Evolutionary conservation across 2,888 invertebrate species (phyloP).

Genomic region (Plagiodera versicolora): DNA sequence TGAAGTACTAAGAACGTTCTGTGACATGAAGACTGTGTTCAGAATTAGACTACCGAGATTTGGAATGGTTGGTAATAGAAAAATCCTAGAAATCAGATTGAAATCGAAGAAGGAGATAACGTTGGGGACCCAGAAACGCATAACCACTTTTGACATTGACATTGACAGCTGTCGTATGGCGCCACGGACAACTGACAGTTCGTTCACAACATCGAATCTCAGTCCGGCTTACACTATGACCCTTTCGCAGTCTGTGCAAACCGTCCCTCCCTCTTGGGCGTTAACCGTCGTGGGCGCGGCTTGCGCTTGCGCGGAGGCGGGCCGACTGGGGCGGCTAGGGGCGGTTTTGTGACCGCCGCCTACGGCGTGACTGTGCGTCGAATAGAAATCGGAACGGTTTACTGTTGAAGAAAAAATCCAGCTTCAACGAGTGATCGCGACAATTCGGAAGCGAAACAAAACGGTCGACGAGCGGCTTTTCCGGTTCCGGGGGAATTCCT

Average conservation of each 20-base stretch:
- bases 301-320: constrained; percentile 45
- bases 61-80: too few relatives aligned
- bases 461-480: too few relatives aligned
- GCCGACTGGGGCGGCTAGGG: constrained; percentile 60
- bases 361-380: constrained; percentile 77
- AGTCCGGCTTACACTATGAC: constrained; percentile 81
- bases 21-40: too few relatives aligned
- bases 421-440: too few relatives aligned
- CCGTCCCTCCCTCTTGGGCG: constrained; percentile 60
- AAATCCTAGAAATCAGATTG: not conserved
- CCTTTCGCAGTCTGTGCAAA: constrained; percentile 84
- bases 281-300: constrained; percentile 47
- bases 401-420: too few relatives aligned
- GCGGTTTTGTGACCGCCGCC: constrained; percentile 63
- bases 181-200: not conserved
- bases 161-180: constrained; percentile 9
- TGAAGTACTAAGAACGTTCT: too few relatives aligned
- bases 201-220: constrained; percentile 35
- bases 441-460: not conserved
- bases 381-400: constrained; percentile 65
- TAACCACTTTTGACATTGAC: constrained; percentile 13
- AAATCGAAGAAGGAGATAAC: constrained; percentile 7
- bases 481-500: too few relatives aligned
- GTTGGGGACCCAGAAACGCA: not conserved
- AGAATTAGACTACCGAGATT: not conserved